Evolutionary conservation across 2,797 vertebrate genomes (phyloP), one percentile per base, ranked within the genome.

Genomic region (Enteromius argenteus): DNA sequence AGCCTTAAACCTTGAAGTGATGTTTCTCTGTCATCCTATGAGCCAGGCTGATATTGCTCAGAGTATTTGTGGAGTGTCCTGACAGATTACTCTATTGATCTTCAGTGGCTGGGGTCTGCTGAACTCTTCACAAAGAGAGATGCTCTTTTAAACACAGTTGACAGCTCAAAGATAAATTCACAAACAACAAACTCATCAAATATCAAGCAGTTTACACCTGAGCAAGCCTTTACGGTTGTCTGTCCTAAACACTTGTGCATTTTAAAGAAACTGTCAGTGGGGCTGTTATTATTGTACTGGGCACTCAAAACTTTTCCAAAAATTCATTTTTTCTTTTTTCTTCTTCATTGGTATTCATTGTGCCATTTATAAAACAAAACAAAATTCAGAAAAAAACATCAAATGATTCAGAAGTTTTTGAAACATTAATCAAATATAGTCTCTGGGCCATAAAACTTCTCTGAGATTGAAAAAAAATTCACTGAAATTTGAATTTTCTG

Each of bases 391-490:
- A 44, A 49, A 49, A 30, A 72, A 30, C 4, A 1, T 32, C 3
- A 23, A 10, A 46, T 42, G 14, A 7, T 30, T 49, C 23, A 19
- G 15, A 46, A 30, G 32, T 56, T 89, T 85, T 84, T 30, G 88
- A 72, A 51, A 68, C 8, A 68, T n/a, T 32, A 81, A 74, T 71
- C 19, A 81, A 35, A 81, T 76, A 78, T 84, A 64, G 84, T 68
- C 81, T 64, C 37, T 0, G 0, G 19, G 39, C 62, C 69, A 72
- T 49, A 64, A 72, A 75, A n/a, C 67, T 77, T 64, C 51, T 84
- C 71, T 89, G 80, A 90, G 88, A 90, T 85, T 80, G 81, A 46
- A 79, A 77, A 56, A 5, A 87, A 49, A 23, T 23, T 11, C 8
- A 56, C 11, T 13, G 56, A 60, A 23, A 13, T 23, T 13, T 1